Evolutionary conservation across 2,888 invertebrate species (phyloP).

Genomic region (Thymelicus sylvestris): DNA sequence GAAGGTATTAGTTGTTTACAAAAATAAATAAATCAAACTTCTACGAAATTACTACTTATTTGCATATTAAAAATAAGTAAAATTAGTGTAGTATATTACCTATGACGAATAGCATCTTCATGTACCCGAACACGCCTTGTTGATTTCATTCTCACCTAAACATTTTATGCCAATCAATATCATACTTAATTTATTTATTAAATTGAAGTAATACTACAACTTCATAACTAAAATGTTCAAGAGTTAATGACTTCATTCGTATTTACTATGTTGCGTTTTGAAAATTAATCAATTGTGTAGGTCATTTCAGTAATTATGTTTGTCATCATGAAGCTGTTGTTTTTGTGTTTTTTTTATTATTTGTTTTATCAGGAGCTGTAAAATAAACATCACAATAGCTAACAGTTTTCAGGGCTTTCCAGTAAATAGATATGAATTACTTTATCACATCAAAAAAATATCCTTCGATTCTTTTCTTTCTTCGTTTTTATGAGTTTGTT

Average conservation of each 20-base stretch:
- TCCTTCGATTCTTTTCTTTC: background rate
- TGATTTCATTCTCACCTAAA: slow-evolving; percentile 84
- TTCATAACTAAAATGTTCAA: slow-evolving; percentile 19
- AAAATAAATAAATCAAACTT: slow-evolving; percentile 48
- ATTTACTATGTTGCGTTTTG: background rate
- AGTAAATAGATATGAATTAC: slow-evolving; percentile 8
- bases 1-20: slow-evolving; percentile 41
- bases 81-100: slow-evolving; percentile 71
- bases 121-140: slow-evolving; percentile 83
- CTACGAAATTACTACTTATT: slow-evolving; percentile 65
- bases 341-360: slow-evolving; percentile 7
- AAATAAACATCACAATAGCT: background rate
- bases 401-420: background rate
- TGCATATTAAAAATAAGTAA: slow-evolving; percentile 57
- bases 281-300: slow-evolving; percentile 6
- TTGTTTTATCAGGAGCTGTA: background rate
- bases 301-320: background rate
- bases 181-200: slow-evolving; percentile 37
- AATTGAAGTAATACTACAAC: slow-evolving; percentile 9
- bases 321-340: slow-evolving; percentile 1
- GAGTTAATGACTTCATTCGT: slow-evolving; percentile 19
- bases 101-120: slow-evolving; percentile 83
- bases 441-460: background rate
- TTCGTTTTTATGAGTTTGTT: slow-evolving; percentile 13
- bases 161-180: slow-evolving; percentile 76